phyloP scores from a whole-genome alignment of 2,888 invertebrate genomes.

The Malthinus flaveolus region DNA sequence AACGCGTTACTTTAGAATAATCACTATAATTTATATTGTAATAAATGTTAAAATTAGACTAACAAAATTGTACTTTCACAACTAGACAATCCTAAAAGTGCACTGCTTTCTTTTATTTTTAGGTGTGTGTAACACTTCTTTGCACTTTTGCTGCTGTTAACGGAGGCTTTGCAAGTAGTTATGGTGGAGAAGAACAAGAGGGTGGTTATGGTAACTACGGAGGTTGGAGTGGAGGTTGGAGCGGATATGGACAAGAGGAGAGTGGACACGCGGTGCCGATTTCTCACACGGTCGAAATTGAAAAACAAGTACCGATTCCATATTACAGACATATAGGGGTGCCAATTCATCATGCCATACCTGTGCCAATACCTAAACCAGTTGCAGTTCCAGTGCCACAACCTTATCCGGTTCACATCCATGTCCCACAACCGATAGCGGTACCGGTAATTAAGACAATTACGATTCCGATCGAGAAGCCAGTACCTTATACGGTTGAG shows the following conservation, averaged over 20 bases:
- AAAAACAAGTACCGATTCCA: constrained; percentile 64
- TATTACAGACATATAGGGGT: constrained; percentile 58
- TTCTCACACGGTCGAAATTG: constrained; percentile 69
- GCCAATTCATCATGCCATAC: constrained; percentile 55
- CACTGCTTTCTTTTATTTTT: constrained; percentile 27
- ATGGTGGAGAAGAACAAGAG: constrained; percentile 31
- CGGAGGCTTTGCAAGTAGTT: constrained; percentile 45
- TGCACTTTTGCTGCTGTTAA: constrained; percentile 46
- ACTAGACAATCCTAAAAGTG: too few species aligned
- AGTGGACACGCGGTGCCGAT: constrained; percentile 55
- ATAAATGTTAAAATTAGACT: too few species aligned
- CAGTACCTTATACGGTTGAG: constrained; percentile 72
- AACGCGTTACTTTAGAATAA: too few species aligned
- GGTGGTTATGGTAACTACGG: constrained; percentile 32
- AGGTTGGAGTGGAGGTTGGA: constrained; percentile 25
- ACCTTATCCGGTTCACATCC: constrained; percentile 70
- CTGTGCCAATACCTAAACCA: constrained; percentile 70
- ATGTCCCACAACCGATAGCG: constrained; percentile 69
- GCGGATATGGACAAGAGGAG: constrained; percentile 26
- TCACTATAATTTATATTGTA: too few species aligned
- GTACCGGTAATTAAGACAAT: constrained; percentile 71
- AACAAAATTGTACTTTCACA: too few species aligned
- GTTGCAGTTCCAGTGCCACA: constrained; percentile 69
- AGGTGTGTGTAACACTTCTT: constrained; percentile 47
- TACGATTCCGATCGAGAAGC: constrained; percentile 71